Conservation (phyloP, 2,888 invertebrate species). For the Drosophila lacicola region DNA sequence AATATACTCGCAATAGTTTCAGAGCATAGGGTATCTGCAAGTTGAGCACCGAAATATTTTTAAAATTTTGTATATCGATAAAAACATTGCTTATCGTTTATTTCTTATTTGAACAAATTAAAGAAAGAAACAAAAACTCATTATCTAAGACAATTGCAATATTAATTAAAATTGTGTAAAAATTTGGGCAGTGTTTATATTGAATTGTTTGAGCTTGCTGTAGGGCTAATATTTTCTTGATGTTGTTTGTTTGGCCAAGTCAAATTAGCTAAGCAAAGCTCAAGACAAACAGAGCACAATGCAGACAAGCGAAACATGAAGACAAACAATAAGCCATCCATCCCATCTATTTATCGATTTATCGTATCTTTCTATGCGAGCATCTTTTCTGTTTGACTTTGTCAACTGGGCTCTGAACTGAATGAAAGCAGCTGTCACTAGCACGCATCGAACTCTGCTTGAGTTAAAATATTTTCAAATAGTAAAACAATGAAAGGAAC, state of each 20-base stretch:
- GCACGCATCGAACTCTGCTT: constrained; percentile 51
- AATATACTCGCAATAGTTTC: too few relatives aligned
- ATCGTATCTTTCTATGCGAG: neutral
- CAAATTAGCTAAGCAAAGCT: constrained; percentile 46
- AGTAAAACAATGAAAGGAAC: constrained; percentile 58
- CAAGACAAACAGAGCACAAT: constrained; percentile 31
- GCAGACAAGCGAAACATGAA: constrained; percentile 37
- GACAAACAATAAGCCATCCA: constrained; percentile 42
- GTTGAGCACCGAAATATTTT: too few relatives aligned
- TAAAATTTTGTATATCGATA: too few relatives aligned
- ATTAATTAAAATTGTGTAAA: neutral
- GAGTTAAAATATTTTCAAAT: constrained; percentile 58
- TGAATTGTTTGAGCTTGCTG: neutral
- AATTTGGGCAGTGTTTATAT: neutral
- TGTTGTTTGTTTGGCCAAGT: constrained; percentile 35
- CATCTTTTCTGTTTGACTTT: constrained; percentile 42
- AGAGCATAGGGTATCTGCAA: too few relatives aligned
- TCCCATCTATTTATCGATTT: constrained; percentile 15
- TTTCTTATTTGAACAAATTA: neutral
- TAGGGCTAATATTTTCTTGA: constrained; percentile 38
- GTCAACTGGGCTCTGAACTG: constrained; percentile 15
- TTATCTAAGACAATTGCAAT: neutral
- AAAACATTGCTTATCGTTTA: too few relatives aligned
- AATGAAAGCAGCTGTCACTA: constrained; percentile 48
- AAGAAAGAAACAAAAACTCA: neutral